These are phyloP conservation scores for Aphaenogaster ashmeadi DNA, from an alignment of 1,140 invertebrate genomes.

Conservation along the genomic window DNA sequence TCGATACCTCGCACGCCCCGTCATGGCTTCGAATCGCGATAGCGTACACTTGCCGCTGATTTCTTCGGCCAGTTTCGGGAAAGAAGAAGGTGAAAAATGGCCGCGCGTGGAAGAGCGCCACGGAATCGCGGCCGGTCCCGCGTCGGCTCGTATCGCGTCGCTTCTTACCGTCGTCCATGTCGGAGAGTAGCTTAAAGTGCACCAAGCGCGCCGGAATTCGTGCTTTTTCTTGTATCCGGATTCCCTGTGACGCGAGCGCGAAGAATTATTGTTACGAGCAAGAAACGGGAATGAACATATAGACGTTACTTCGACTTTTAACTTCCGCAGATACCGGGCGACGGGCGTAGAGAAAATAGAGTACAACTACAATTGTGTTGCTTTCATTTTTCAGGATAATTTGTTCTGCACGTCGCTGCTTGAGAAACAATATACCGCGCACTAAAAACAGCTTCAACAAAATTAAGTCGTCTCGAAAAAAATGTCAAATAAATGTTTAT, in stretches of 20 bases:
- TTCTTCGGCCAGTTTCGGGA: conserved; percentile 36
- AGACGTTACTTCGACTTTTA: conserved; percentile 24
- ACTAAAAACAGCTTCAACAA: neutral
- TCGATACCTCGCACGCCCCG: conserved; percentile 17
- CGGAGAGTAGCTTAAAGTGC: conserved; percentile 50
- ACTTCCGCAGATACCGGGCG: conserved; percentile 12
- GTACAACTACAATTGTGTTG: neutral
- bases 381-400: conserved; percentile 33
- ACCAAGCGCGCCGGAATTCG: conserved; percentile 21
- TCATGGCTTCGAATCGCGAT: conserved; percentile 27
- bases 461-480: neutral
- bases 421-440: neutral
- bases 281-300: conserved; percentile 22
- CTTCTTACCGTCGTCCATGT: conserved; percentile 18
- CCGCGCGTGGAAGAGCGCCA: neutral
- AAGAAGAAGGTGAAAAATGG: conserved; percentile 55
- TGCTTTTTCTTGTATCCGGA: conserved; percentile 27
- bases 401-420: conserved; percentile 18
- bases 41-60: conserved; percentile 3
- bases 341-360: neutral
- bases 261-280: conserved; percentile 49
- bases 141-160: conserved; percentile 36
- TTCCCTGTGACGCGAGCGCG: conserved; percentile 18
- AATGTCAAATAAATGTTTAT: neutral
- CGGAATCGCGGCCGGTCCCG: conserved; percentile 23